Evolutionary conservation across 2,888 invertebrate species (phyloP).

Genomic region (Leptinotarsa haldemani): DNA sequence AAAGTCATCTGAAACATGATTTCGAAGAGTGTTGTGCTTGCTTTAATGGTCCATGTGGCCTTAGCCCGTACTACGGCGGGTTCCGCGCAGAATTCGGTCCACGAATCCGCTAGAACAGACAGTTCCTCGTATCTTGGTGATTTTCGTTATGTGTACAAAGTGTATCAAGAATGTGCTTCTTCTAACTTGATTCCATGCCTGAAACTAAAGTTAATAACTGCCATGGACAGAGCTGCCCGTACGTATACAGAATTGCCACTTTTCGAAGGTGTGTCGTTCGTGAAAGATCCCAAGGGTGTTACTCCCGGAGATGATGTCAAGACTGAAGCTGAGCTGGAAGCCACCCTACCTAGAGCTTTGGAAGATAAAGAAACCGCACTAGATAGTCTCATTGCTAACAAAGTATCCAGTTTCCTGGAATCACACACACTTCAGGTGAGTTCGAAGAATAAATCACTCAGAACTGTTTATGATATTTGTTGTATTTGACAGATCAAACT

Average conservation of each 20-base stretch:
- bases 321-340: conserved; percentile 75
- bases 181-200: conserved; percentile 79
- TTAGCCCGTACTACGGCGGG: conserved; percentile 69
- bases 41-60: conserved; percentile 69
- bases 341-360: conserved; percentile 78
- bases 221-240: conserved; percentile 79
- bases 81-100: conserved; percentile 64
- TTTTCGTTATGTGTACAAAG: conserved; percentile 79
- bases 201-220: conserved; percentile 82
- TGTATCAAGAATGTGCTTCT: conserved; percentile 84
- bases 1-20: conserved; percentile 65
- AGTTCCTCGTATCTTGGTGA: conserved; percentile 71
- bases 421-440: conserved; percentile 82
- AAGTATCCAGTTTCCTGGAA: conserved; percentile 79
- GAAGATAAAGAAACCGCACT: conserved; percentile 79
- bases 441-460: background rate
- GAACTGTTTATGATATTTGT: background rate
- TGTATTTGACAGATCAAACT: conserved; percentile 74
- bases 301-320: conserved; percentile 65
- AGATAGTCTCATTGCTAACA: conserved; percentile 80
- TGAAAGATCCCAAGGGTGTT: conserved; percentile 70
- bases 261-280: conserved; percentile 81
- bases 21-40: conserved; percentile 70
- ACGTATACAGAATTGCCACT: conserved; percentile 73
- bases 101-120: conserved; percentile 57